These are phyloP conservation scores for Leptatherina wallacei DNA, from an alignment of 2,797 vertebrate genomes.

Conservation along the genomic window DNA sequence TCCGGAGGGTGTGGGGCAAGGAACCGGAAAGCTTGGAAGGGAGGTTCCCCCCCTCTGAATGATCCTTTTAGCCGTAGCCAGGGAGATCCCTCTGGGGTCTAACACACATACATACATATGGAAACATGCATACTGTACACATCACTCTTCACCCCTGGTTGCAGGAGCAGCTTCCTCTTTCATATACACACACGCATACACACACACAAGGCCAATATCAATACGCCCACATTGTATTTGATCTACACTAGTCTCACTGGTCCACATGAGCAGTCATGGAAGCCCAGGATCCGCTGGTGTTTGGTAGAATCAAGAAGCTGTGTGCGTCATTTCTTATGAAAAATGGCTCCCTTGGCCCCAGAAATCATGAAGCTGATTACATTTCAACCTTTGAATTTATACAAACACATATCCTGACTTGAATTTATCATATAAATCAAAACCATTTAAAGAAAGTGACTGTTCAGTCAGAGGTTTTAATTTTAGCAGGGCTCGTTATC, in stretches of 20 bases:
- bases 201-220: constrained; percentile 56
- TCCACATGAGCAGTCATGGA: constrained; percentile 3
- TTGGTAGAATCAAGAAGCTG: constrained; percentile 14
- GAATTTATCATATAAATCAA: constrained; percentile 6
- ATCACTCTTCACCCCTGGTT: constrained; percentile 36
- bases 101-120: constrained; percentile 27
- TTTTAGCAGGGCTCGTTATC: constrained; percentile 11
- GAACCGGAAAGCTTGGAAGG: constrained; percentile 68
- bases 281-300: constrained; percentile 2
- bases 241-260: constrained; percentile 30
- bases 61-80: constrained; percentile 53
- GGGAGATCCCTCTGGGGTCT: constrained; percentile 44
- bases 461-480: not conserved
- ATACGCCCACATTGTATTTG: constrained; percentile 65
- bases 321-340: constrained; percentile 21
- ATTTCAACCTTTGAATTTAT: constrained; percentile 3
- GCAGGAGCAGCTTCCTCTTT: constrained; percentile 68
- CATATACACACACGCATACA: constrained; percentile 50
- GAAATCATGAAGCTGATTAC: not conserved
- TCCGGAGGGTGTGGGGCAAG: constrained; percentile 56
- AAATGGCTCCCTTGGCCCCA: constrained; percentile 7
- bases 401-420: constrained; percentile 5
- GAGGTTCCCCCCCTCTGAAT: constrained; percentile 44
- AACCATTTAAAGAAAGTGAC: not conserved
- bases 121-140: constrained; percentile 38